Evolutionary conservation across 2,888 invertebrate genomes (phyloP).

Genomic region (Lasioglossum zephyrum): DNA sequence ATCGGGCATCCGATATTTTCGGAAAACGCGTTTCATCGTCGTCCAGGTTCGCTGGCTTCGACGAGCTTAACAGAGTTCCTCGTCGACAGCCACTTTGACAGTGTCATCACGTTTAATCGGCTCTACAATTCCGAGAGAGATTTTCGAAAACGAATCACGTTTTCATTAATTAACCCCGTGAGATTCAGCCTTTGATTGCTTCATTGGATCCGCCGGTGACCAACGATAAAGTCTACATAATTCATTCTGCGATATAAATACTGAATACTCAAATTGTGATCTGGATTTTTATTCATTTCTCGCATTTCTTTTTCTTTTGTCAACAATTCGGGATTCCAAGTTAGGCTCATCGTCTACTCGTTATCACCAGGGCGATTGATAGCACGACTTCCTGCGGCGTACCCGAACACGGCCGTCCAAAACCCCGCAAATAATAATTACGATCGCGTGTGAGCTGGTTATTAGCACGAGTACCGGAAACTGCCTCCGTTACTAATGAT

Average conservation of each 20-base stretch:
- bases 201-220: not conserved
- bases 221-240: not conserved
- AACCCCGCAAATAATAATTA: constrained; percentile 75
- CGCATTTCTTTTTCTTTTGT: constrained; percentile 7
- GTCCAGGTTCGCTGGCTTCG: constrained; percentile 34
- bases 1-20: constrained; percentile 56
- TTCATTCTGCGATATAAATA: not conserved
- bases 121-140: not conserved
- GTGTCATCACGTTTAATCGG: not conserved
- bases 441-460: constrained; percentile 74
- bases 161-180: not conserved
- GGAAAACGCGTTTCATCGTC: constrained; percentile 40
- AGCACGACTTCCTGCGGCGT: constrained; percentile 34
- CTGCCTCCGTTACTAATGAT: constrained; percentile 76
- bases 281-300: not conserved
- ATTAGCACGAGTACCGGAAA: constrained; percentile 73
- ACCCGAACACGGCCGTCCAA: constrained; percentile 52
- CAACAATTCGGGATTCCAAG: not conserved
- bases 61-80: not conserved
- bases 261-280: not conserved
- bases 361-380: constrained; percentile 53
- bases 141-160: not conserved
- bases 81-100: constrained; percentile 2
- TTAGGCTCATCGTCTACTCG: constrained; percentile 27
- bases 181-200: not conserved